These are phyloP conservation scores for Drosophila repleta DNA, from an alignment of 1,140 invertebrate species.

Conservation along the genomic window DNA sequence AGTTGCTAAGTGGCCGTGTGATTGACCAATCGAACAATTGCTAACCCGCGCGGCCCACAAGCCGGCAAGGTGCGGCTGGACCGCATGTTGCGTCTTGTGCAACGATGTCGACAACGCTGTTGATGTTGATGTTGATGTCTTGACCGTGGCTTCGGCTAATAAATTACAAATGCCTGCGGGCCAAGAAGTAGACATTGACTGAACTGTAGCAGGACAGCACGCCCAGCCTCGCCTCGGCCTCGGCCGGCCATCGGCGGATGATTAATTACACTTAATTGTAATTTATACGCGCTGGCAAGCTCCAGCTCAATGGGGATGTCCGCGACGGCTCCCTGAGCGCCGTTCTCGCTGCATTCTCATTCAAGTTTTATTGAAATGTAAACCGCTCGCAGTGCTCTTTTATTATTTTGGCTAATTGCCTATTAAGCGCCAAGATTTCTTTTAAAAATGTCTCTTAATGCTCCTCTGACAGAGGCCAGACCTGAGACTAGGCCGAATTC, in stretches of 20 bases:
- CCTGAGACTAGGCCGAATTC: background rate
- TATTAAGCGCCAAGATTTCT: slow-evolving; percentile 64
- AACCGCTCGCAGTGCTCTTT: slow-evolving; percentile 32
- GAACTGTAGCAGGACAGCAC: background rate
- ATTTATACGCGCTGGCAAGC: slow-evolving; percentile 63
- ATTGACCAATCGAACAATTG: slow-evolving; percentile 63
- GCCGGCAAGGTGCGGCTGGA: slow-evolving; percentile 63
- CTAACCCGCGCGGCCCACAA: slow-evolving; percentile 17
- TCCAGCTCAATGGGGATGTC: slow-evolving; percentile 1
- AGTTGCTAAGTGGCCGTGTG: slow-evolving; percentile 62
- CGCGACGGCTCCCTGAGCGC: background rate
- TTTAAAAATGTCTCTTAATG: slow-evolving; percentile 51
- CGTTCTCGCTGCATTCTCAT: slow-evolving; percentile 39
- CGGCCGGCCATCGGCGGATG: slow-evolving; percentile 35
- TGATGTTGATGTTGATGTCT: slow-evolving; percentile 41
- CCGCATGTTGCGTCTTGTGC: slow-evolving; percentile 60
- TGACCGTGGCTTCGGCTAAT: slow-evolving; percentile 35
- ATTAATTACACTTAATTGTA: slow-evolving; percentile 81
- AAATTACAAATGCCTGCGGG: slow-evolving; percentile 36
- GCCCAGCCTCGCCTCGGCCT: background rate
- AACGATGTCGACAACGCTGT: slow-evolving; percentile 32
- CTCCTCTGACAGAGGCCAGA: background rate
- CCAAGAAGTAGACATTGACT: slow-evolving; percentile 3
- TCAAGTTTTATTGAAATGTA: slow-evolving; percentile 69
- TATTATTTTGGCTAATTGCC: slow-evolving; percentile 67